Base-by-base conservation (phyloP, 2,888 invertebrate genomes). In the Pyrgus malvae region DNA sequence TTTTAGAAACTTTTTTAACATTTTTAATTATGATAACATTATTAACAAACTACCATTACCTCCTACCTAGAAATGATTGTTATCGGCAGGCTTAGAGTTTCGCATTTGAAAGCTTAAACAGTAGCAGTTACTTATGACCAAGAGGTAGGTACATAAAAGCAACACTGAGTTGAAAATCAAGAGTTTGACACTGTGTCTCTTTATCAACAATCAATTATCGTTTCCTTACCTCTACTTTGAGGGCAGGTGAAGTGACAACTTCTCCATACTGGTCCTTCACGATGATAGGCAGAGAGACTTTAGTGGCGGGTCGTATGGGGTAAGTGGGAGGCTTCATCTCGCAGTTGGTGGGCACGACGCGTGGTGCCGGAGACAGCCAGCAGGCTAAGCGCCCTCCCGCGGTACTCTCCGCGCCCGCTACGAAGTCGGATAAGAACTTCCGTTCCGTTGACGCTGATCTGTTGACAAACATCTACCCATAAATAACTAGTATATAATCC, bases 261-360 rank as follows among this genome's bases (percentile, higher is more conserved):
- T 98, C 96, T 0, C 96, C 96, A 78, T 98, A 98, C 84, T 99
- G 99, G 84, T 99, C 98, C 62, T 96, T 92, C 2, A 96, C 95
- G 56, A 98, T 92, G 61, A 96, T 92, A 0, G 96, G 94, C 38
- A 87, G 61, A 1, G 69, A 68, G 49, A 79, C 53, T 55, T 95
- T 95, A 0, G 62, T 49, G 0, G 76, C 65, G 0, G 80, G 80
- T 45, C 96, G 96, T 70, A 95, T 96, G 46, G 95, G 92, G 64
- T 94, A 79, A 49, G 93, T 86, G 25, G 95, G 94, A 68, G 95
- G 94, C 58, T 95, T 90, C 50, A 98, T 92, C 81, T 97, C 96
- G 80, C 97, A 98, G 74, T 95, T 95, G 57, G 92, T 74, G 0
- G 98, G 97, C 83, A 98, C 98, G 42, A 98, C 95, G 63, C 96